Conservation (phyloP, 2,797 vertebrate species). For the Amphiprion clarkii region DNA sequence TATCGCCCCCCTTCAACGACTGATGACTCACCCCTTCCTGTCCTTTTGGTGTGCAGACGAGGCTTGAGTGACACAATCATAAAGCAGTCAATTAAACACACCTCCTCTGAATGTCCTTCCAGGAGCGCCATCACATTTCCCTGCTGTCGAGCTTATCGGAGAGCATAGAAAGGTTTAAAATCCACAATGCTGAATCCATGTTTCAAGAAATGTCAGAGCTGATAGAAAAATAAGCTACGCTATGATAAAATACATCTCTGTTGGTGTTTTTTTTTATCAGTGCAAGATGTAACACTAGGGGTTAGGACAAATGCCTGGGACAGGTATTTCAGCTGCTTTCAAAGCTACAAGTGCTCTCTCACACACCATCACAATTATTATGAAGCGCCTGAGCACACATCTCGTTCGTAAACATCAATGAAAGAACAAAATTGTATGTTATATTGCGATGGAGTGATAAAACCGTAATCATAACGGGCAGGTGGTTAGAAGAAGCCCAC, state of each 20-base stretch:
- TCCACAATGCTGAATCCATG: neutral
- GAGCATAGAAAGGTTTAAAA: conserved; percentile 14
- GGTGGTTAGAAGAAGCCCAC: neutral
- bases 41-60: conserved; percentile 48
- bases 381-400: neutral
- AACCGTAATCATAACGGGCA: neutral
- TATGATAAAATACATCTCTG: neutral
- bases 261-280: neutral
- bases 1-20: conserved; percentile 27
- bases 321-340: neutral
- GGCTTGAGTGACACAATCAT: conserved; percentile 62
- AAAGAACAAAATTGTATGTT: neutral
- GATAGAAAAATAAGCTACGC: conserved; percentile 1
- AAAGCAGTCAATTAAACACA: conserved; percentile 67
- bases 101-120: conserved; percentile 56
- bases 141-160: conserved; percentile 20
- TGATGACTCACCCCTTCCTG: conserved; percentile 56
- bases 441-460: neutral
- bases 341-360: neutral
- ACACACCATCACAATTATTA: neutral
- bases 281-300: neutral
- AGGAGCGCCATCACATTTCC: conserved; percentile 21
- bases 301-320: neutral
- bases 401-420: neutral
- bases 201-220: neutral